Evolutionary conservation across 2,113 vertebrate species (phyloP), one percentile per base, ranked within the genome.

Genomic region (Ailuropoda melanoleuca): DNA sequence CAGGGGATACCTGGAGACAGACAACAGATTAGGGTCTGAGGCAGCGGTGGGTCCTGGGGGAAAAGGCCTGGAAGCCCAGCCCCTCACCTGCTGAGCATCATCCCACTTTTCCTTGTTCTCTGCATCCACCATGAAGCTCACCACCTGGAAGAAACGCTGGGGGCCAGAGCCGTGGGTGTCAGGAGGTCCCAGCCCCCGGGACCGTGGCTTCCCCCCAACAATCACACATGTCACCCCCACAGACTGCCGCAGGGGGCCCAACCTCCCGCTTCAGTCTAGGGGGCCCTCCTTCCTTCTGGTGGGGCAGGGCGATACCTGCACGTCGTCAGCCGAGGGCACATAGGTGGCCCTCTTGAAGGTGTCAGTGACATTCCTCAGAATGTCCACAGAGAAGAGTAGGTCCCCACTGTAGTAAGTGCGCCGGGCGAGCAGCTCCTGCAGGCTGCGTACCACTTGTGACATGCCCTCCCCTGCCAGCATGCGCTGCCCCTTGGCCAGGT

Each of bases 281-380:
- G 31, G 53, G 81, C 56, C 46, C 72, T 14, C 23, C 68, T 90
- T 75, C 86, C 66, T 46, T 48, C 17, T 5, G 6, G 34, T 4
- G 23, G 60, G 5, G 10, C 1, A 29, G 23, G 12, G 58, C 26
- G 4, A 93, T 98, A 99, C 99, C 99, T 99, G 99, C 98, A 99
- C 99, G 11, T 99, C 99, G 98, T 99, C 99, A 31, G 99, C 99
- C 90, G 99, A 99, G 85, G 99, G 99, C 98, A 99, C 99, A 97
- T 99, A 99, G 98, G 99, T 99, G 99, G 99, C 99, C 99, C 99
- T 99, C 99, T 99, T 99, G 99, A 99, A 99, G 98, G 99, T 99
- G 99, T 99, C 99, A 66, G 99, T 99, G 99, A 99, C 99, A 92
- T 99, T 99, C 99, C 99, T 99, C 98, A 99, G 99, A 98, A 99